Percentiles rank a stretch among this genome's conserved stretches.
Conservation (phyloP, 2,888 invertebrate species). For the Camptogramma bilineatum region DNA sequence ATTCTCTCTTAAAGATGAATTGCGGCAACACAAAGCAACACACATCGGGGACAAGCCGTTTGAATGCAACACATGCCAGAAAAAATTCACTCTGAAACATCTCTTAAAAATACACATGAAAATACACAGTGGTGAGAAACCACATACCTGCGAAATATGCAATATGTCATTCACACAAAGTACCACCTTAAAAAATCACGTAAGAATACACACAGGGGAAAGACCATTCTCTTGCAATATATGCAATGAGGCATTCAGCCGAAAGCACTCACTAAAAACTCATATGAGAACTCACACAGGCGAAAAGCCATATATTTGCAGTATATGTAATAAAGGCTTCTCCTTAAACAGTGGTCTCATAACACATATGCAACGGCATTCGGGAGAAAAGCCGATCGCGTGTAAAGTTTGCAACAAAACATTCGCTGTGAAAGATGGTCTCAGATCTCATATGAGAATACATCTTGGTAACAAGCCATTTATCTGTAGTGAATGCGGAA, state of each 20-base stretch:
- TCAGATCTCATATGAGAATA: conserved; percentile 27
- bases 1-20: conserved; percentile 20
- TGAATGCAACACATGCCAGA: conserved; percentile 18
- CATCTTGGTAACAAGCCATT: conserved; percentile 27
- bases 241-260: conserved; percentile 25
- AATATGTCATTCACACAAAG: conserved; percentile 28
- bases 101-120: conserved; percentile 20
- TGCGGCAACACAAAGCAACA: conserved; percentile 11
- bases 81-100: conserved; percentile 19
- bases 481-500: conserved; percentile 30
- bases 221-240: conserved; percentile 22
- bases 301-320: conserved; percentile 26
- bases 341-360: conserved; percentile 19
- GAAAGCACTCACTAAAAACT: conserved; percentile 25
- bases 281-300: conserved; percentile 30
- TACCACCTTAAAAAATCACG: conserved; percentile 24
- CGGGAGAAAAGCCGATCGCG: conserved; percentile 13
- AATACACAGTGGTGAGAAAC: conserved; percentile 27
- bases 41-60: conserved; percentile 18
- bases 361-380: conserved; percentile 24
- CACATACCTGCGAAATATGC: conserved; percentile 26
- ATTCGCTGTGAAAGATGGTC: conserved; percentile 24
- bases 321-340: conserved; percentile 25
- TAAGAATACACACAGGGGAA: conserved; percentile 28
- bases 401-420: conserved; percentile 29